Conservation (phyloP, 2,888 invertebrate species). For the Odontothrips loti region DNA sequence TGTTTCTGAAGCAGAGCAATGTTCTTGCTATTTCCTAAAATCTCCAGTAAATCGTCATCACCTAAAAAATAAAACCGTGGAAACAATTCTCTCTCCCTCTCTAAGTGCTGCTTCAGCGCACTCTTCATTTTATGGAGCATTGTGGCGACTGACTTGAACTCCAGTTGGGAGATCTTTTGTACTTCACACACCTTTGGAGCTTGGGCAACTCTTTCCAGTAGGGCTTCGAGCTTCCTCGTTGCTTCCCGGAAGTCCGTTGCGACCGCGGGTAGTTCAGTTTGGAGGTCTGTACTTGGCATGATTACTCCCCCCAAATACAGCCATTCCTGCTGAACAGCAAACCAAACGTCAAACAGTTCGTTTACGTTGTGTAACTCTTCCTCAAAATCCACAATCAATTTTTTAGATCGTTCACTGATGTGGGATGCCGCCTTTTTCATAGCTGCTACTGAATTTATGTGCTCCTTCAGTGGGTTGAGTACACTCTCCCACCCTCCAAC, state of each 20-base stretch:
- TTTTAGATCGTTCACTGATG: no score
- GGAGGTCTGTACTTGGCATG: slow-evolving; percentile 98
- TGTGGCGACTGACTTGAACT: no score
- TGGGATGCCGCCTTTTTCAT: slow-evolving; percentile 99
- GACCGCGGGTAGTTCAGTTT: slow-evolving; percentile 91
- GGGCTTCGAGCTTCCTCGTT: no score
- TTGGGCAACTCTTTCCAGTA: no score
- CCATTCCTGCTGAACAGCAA: slow-evolving; percentile 99
- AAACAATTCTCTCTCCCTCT: slow-evolving; percentile 95
- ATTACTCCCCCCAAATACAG: slow-evolving; percentile 99
- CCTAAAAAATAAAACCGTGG: slow-evolving; percentile 99
- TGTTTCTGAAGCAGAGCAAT: slow-evolving; percentile 96
- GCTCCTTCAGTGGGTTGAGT: no score
- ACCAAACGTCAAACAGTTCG: slow-evolving; percentile 98
- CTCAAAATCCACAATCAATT: no score
- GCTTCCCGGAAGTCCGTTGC: no score
- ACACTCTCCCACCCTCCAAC: no score
- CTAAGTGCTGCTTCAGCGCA: slow-evolving; percentile 98
- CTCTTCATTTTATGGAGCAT: no score
- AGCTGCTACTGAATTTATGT: slow-evolving; percentile 98
- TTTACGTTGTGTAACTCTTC: slow-evolving; percentile 98
- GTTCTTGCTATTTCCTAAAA: slow-evolving; percentile 99
- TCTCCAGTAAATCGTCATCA: slow-evolving; percentile 97
- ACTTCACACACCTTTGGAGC: no score
- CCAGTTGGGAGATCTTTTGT: no score